Evolutionary conservation across 2,113 vertebrate genomes (phyloP).

Genomic region (Gambusia holbrooki): DNA sequence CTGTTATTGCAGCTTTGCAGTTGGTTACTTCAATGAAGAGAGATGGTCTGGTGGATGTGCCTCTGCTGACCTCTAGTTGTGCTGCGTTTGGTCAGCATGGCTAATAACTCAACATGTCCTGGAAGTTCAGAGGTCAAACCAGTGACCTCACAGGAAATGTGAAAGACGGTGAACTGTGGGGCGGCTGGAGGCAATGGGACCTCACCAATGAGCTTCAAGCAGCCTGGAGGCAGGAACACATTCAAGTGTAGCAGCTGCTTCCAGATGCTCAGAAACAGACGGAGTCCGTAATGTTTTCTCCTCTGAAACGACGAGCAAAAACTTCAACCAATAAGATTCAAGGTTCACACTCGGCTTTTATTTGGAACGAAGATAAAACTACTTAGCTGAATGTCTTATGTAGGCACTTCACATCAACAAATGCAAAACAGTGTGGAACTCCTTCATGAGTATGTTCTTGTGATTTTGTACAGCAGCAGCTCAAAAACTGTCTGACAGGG

Average conservation of each 20-base stretch:
- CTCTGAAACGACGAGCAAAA: too few relatives aligned
- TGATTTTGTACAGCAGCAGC: slow-evolving; percentile 20
- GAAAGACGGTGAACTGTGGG: slow-evolving; percentile 34
- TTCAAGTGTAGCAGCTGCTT: not conserved
- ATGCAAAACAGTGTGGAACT: slow-evolving; percentile 37
- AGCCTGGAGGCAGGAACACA: slow-evolving; percentile 21
- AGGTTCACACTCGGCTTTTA: not conserved
- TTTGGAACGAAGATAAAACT: not conserved
- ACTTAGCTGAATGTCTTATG: slow-evolving; percentile 4
- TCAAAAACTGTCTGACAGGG: not conserved
- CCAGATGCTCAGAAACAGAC: too few relatives aligned
- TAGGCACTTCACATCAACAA: slow-evolving; percentile 74
- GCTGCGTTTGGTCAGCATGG: not conserved
- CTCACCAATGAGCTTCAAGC: slow-evolving; percentile 31
- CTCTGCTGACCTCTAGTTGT: slow-evolving; percentile 51
- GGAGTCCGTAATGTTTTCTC: too few relatives aligned
- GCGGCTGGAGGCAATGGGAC: slow-evolving; percentile 51
- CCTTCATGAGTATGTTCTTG: slow-evolving; percentile 27
- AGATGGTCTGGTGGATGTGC: not conserved
- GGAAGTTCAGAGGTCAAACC: slow-evolving; percentile 64
- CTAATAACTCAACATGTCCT: slow-evolving; percentile 61
- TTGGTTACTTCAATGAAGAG: not conserved
- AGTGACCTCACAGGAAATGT: slow-evolving; percentile 63
- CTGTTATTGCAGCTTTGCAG: not conserved
- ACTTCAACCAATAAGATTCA: not conserved